These are phyloP conservation scores for Otis tarda DNA, from an alignment of 2,113 vertebrate genomes.

Conservation along the genomic window DNA sequence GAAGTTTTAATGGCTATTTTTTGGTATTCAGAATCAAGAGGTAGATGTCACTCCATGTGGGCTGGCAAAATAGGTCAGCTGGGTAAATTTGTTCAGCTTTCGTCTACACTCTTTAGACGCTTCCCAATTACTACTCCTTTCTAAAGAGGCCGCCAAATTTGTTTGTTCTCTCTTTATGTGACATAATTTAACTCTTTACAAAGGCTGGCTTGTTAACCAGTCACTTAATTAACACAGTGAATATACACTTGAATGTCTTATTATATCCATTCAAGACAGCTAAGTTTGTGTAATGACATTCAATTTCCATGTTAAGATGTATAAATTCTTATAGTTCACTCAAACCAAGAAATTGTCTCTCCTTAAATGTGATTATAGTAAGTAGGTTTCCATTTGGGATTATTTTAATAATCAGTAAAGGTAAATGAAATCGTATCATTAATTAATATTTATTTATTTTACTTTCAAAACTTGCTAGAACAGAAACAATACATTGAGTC, in stretches of 20 bases:
- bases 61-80: not conserved
- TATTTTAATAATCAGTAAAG: not conserved
- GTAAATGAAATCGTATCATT: not conserved
- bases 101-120: not conserved
- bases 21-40: not conserved
- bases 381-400: not conserved
- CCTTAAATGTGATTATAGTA: not conserved
- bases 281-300: not conserved
- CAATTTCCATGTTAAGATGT: not conserved
- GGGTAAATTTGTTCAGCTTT: not conserved
- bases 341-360: not conserved
- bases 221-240: not conserved
- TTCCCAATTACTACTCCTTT: not conserved
- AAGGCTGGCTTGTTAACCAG: not conserved
- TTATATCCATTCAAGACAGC: not conserved
- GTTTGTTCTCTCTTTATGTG: not conserved
- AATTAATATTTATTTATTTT: not conserved
- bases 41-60: not conserved
- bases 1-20: not conserved
- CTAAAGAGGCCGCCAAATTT: not conserved
- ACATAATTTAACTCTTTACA: not conserved
- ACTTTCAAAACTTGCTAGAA: not conserved
- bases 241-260: not conserved
- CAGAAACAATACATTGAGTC: not conserved
- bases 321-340: not conserved